Evolutionary conservation across 2,113 vertebrate genomes (phyloP), one percentile per base, ranked within the genome.

Genomic region (Carassius auratus): DNA sequence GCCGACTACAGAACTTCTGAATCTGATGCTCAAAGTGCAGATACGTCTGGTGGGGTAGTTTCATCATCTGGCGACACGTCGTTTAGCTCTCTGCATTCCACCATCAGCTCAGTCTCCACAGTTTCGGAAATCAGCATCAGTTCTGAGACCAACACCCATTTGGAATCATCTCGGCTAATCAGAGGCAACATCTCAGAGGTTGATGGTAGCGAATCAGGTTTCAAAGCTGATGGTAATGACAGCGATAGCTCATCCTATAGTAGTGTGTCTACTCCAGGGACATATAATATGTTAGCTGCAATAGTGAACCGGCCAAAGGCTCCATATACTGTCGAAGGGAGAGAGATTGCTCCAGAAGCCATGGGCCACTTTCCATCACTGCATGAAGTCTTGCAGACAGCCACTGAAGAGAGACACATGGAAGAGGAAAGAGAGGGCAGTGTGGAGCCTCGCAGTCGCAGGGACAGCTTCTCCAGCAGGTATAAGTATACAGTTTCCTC

Each of bases 381-480:
- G 86, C 91, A 95, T 55, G 97, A 99, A 68, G 97, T 99, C 23
- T 93, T 99, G 10, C 96, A 96, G 91, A 96, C 97, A 0, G 97
- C 97, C 0, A 96, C 95, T 0, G 95, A 97, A 1, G 96, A 98
- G 64, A 92, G 89, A 81, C 96, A 94, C 36, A 92, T 91, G 75
- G 90, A 92, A 85, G 96, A 93, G 71, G 93, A 94, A 8, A 91
- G 89, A 30, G 96, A 96, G n/a, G 89, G 93, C 61, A 94, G 94
- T 0, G 95, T 94, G 3, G 97, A 97, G 86, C 91, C 94, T 1
- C 95, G 92, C n/a, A 98, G 97, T 86, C 96, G 98, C 74, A 94
- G 98, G 84, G 97, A 97, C 93, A 99, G 98, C 83, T 91, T 99
- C 92, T 97, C 97, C 23, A 99, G 98, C 97, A 99, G 98, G 98